Evolutionary conservation across 2,888 invertebrate species (phyloP).

Genomic region (Lycocerus yunnanus): DNA sequence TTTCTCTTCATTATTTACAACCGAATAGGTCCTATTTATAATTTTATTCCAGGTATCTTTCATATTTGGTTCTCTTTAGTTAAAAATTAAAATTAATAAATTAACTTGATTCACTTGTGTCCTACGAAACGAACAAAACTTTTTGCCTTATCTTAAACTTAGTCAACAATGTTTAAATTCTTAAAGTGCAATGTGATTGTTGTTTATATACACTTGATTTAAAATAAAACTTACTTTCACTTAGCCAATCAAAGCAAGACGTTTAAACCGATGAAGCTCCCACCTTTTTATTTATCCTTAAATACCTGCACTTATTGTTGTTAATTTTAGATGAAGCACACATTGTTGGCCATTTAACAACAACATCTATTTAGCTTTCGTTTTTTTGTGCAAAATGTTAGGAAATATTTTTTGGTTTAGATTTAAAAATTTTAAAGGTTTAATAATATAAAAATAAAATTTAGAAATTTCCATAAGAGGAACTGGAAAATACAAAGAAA

Average conservation of each 20-base stretch:
- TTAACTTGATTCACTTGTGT: background rate
- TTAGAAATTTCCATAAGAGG: too few species aligned
- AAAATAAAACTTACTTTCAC: slow-evolving; percentile 32
- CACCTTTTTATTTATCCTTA: background rate
- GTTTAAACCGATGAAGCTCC: slow-evolving; percentile 13
- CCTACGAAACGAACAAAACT: background rate
- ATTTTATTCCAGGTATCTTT: slow-evolving; percentile 48
- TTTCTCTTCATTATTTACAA: slow-evolving; percentile 36
- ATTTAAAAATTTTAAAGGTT: too few species aligned
- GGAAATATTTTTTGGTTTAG: too few species aligned
- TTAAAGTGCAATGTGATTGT: background rate
- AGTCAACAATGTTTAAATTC: background rate
- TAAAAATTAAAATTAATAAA: too few species aligned
- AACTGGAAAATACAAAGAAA: too few species aligned
- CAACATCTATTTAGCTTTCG: too few species aligned
- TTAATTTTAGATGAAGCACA: background rate
- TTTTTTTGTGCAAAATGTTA: too few species aligned
- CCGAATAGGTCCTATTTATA: slow-evolving; percentile 45
- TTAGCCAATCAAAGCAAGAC: slow-evolving; percentile 22
- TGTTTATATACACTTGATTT: slow-evolving; percentile 17
- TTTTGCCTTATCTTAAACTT: background rate
- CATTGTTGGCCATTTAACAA: too few species aligned
- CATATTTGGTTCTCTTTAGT: slow-evolving; percentile 39
- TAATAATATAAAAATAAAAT: too few species aligned
- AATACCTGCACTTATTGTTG: background rate